Percentiles rank a stretch among this genome's conserved stretches.
These are phyloP conservation scores for Cliona cf. orientalis DNA, from an alignment of 37 sponge, comb jelly and placozoan species.

Conservation along the genomic window DNA sequence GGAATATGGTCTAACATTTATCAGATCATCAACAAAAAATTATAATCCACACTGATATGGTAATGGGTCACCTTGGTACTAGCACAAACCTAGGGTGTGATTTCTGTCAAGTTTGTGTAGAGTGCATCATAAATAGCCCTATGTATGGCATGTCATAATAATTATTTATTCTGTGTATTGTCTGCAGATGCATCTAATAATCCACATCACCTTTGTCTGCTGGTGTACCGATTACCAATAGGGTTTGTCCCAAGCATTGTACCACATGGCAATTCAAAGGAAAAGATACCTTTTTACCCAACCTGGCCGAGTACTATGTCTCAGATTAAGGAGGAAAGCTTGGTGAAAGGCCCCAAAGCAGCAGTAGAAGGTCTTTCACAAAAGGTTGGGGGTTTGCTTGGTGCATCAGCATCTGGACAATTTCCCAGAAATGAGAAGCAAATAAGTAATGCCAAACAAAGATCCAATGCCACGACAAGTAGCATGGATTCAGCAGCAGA, in stretches of 20 bases:
- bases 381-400: slow-evolving; percentile 27
- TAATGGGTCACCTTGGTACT: no score
- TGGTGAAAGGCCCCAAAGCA: slow-evolving; percentile 30
- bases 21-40: no score
- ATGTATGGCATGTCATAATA: no score
- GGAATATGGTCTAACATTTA: no score
- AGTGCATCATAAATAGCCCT: no score
- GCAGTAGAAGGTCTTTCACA: slow-evolving; percentile 23
- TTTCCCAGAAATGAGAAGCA: slow-evolving; percentile 50
- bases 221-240: slow-evolving; percentile 39
- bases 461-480: background rate
- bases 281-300: slow-evolving; percentile 46
- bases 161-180: no score
- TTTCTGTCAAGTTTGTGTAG: no score
- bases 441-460: slow-evolving; percentile 17
- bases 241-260: slow-evolving; percentile 31
- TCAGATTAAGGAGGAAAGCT: slow-evolving; percentile 28
- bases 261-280: slow-evolving; percentile 58
- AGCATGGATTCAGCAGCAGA: background rate
- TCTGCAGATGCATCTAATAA: slow-evolving; percentile 1
- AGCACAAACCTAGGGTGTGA: no score
- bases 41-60: no score
- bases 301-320: slow-evolving; percentile 50
- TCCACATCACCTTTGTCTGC: slow-evolving; percentile 54
- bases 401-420: slow-evolving; percentile 37